Percentiles rank a stretch among this genome's conserved stretches.
These are phyloP conservation scores for Papilio glaucus DNA, from an alignment of 1,140 invertebrate genomes.

Conservation along the genomic window DNA sequence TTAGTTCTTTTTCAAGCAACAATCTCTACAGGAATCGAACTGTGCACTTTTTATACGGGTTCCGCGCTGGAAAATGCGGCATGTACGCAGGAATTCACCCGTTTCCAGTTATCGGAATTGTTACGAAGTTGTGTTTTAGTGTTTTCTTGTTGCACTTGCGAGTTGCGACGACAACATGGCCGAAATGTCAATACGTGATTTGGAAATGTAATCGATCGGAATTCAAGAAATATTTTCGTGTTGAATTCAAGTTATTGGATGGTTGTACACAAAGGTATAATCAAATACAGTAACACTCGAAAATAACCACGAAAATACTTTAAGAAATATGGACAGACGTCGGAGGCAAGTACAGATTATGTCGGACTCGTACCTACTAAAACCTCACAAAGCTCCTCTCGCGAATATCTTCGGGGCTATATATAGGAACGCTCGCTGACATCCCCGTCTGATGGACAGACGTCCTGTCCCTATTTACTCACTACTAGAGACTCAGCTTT, in stretches of 20 bases:
- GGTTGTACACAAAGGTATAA: neutral
- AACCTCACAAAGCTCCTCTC: too few species aligned
- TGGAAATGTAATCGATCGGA: neutral
- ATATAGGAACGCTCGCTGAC: too few species aligned
- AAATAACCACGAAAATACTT: neutral
- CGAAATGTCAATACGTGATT: constrained; percentile 20
- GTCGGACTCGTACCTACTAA: too few species aligned
- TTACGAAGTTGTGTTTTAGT: neutral
- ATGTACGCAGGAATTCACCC: constrained; percentile 33
- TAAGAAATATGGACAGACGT: too few species aligned
- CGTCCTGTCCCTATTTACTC: too few species aligned
- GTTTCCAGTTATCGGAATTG: constrained; percentile 24
- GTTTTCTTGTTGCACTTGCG: neutral
- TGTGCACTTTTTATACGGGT: constrained; percentile 61
- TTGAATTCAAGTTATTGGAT: neutral
- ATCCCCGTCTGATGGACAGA: too few species aligned
- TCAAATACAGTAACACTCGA: neutral
- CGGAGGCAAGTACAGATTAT: too few species aligned
- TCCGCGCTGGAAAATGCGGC: constrained; percentile 46
- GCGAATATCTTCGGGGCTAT: too few species aligned
- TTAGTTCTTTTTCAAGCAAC: constrained; percentile 70
- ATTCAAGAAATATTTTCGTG: constrained; percentile 8
- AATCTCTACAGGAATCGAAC: constrained; percentile 62
- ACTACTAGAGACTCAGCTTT: too few species aligned
- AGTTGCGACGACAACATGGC: neutral